Base-by-base conservation (phyloP, 2,888 invertebrate genomes). In the Pocota personata region DNA sequence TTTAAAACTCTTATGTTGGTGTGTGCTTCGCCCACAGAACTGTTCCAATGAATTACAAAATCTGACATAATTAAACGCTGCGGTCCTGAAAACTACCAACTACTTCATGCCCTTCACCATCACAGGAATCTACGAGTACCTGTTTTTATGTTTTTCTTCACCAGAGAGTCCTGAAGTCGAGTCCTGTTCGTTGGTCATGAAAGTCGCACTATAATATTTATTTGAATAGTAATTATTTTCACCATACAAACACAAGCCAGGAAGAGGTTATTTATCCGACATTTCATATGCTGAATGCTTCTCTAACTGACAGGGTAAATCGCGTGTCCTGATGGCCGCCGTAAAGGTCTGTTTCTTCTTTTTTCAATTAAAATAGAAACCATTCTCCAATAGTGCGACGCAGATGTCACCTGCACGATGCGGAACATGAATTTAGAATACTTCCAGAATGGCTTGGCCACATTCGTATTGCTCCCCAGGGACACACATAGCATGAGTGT, bases 341-440 rank as follows among this genome's bases (percentile, higher is more conserved):
- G 35, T 12, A 14, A 35, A 37, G 16, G 27, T 40, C 16, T 60
- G 30, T 12, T 16, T n/a, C 32, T 60, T 30, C n/a, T 37, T 40
- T 35, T 75, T 82, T 52, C 52, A 82, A 82, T 82, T 82, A 82
- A 75, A 75, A 62, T 69, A 64, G 62, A 75, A 69, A 60, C 69
- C 19, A 52, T 52, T 60, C 67, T 60, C 35, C 14, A 19, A 60
- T 43, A 57, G 57, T 46, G 16, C 35, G 43, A 16, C 3, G 16
- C 24, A 35, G 52, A 60, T 75, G 73, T 46, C 60, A 60, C 50
- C 52, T 16, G 35, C 14, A 19, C 35, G 58, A 35, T 19, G 27
- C 16, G 43, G 32, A 16, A 55, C 43, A 55, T 69, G 55, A 55
- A 69, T 43, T 69, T 55, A 2, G 40, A 69, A 66, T 55, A 55